A percentile compares a stretch with the other conserved stretches of the same genome.
Conservation (phyloP, 37 sponge, comb jelly and placozoan species). For the Beroe ovata region DNA sequence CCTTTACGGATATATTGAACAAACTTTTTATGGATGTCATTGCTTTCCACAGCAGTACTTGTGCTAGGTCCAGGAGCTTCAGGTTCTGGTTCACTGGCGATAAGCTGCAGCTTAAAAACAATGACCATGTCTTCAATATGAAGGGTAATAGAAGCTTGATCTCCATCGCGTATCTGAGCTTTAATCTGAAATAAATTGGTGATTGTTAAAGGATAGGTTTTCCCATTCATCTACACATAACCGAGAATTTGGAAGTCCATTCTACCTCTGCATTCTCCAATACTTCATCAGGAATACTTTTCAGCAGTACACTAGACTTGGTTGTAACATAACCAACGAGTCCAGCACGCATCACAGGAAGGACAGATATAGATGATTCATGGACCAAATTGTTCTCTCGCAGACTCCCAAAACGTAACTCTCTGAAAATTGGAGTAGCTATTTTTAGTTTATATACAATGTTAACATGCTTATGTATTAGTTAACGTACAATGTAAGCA, state of each 20-base stretch:
- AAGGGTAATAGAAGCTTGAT: slow-evolving; percentile 59
- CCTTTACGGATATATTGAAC: slow-evolving; percentile 59
- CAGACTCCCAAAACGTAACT: slow-evolving; percentile 52
- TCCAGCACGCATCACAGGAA: slow-evolving; percentile 44
- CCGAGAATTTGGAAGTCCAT: too few relatives aligned
- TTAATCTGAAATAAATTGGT: slow-evolving; percentile 40
- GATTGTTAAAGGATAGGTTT: too few relatives aligned
- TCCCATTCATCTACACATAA: too few relatives aligned
- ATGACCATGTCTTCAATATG: slow-evolving; percentile 67
- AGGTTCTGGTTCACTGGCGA: slow-evolving; percentile 59
- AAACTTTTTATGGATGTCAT: slow-evolving; percentile 56
- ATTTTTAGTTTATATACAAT: too few relatives aligned
- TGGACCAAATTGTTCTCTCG: background rate
- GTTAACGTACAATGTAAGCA: too few relatives aligned
- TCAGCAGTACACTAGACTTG: slow-evolving; percentile 35
- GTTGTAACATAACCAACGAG: slow-evolving; percentile 38
- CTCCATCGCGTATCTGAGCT: slow-evolving; percentile 66
- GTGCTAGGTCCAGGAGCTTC: slow-evolving; percentile 25
- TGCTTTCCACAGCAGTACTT: background rate
- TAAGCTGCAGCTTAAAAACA: slow-evolving; percentile 51
- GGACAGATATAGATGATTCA: background rate
- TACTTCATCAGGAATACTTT: slow-evolving; percentile 56
- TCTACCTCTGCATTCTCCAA: slow-evolving; percentile 64
- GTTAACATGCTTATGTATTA: too few relatives aligned
- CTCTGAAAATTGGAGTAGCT: slow-evolving; percentile 18